Conservation (phyloP, 2,888 invertebrate genomes). For the Ceraclea dissimilis region DNA sequence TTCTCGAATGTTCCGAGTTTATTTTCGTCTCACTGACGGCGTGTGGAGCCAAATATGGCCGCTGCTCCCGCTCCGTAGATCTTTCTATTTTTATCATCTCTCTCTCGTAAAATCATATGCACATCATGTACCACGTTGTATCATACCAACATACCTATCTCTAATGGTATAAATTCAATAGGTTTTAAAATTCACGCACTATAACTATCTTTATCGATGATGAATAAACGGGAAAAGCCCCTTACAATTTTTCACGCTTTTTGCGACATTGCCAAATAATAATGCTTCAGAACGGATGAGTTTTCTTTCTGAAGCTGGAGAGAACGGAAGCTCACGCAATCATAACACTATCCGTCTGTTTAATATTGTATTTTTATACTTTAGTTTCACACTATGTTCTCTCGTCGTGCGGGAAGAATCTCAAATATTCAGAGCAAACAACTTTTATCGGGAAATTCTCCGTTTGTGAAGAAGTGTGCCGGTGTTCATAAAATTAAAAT, state of each 20-base stretch:
- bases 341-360: background rate
- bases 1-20: conserved; percentile 21
- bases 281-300: conserved; percentile 7
- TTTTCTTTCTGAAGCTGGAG: conserved; percentile 6
- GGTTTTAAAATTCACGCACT: background rate
- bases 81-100: conserved; percentile 10
- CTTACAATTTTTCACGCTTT: conserved; percentile 3
- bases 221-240: conserved; percentile 21
- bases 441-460: conserved; percentile 9
- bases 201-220: conserved; percentile 16
- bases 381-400: conserved; percentile 11
- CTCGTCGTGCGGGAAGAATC: conserved; percentile 9
- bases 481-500: conserved; percentile 14
- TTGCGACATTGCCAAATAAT: conserved; percentile 17
- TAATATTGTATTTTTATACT: background rate
- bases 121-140: too few species aligned
- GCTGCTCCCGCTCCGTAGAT: conserved; percentile 6
- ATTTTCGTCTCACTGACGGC: conserved; percentile 15
- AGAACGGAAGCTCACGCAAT: conserved; percentile 1
- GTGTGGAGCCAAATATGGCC: conserved; percentile 24
- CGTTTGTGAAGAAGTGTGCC: conserved; percentile 14
- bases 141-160: background rate
- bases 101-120: background rate
- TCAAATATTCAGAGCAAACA: conserved; percentile 11
- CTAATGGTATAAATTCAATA: background rate